Evolutionary conservation across 2,888 invertebrate genomes (phyloP).

Genomic region (Candidula unifasciata): DNA sequence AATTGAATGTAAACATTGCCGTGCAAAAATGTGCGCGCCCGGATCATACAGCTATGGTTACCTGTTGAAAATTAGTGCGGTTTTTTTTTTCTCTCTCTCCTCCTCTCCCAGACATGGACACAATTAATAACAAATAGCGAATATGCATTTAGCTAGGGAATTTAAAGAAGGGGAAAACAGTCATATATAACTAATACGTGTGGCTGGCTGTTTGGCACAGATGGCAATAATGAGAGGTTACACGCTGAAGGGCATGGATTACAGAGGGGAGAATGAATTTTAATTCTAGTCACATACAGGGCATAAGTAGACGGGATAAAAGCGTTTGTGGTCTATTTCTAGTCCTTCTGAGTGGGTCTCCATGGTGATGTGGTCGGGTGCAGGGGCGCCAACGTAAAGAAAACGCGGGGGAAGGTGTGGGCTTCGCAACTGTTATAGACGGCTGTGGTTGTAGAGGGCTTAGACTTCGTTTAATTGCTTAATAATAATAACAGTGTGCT

Average conservation of each 20-base stretch:
- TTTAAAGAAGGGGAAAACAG: neutral
- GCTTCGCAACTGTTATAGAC: no score
- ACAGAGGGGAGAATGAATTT: neutral
- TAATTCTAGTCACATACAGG: neutral
- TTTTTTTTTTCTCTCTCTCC: neutral
- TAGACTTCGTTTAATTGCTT: no score
- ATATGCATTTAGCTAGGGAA: neutral
- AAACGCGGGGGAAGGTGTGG: no score
- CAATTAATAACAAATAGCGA: neutral
- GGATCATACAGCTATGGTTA: conserved; percentile 10
- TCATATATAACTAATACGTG: neutral
- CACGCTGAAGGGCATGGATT: neutral
- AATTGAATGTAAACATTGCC: conserved; percentile 32
- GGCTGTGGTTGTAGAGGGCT: no score
- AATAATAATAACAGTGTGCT: no score
- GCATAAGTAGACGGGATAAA: neutral
- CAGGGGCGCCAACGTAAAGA: no score
- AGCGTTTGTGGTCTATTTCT: neutral
- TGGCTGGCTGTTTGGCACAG: neutral
- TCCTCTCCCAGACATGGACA: neutral
- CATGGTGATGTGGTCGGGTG: no score
- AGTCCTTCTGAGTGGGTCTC: no score
- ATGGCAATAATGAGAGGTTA: neutral
- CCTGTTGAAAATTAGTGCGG: neutral
- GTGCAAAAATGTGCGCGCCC: neutral